A percentile compares a stretch with the other conserved stretches of the same genome.
phyloP scores from a whole-genome alignment of 2,113 vertebrate genomes.

The Arothron firmamentum region DNA sequence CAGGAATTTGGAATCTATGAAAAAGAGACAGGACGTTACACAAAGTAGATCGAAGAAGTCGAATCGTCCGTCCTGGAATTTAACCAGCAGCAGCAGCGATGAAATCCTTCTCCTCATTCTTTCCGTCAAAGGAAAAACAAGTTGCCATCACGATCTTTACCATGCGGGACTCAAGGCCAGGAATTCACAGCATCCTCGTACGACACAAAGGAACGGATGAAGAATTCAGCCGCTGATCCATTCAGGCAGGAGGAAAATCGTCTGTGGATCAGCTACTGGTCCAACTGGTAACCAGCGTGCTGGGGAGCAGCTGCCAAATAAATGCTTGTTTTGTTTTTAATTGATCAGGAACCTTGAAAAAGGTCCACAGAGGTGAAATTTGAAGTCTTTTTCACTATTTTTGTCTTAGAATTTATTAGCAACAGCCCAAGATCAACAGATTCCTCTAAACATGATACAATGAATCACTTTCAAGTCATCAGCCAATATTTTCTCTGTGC shows the following conservation, averaged over 20 bases:
- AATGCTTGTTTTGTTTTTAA: background rate
- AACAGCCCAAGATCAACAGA: no score
- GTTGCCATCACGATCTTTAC: conserved; percentile 23
- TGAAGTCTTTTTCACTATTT: no score
- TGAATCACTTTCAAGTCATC: no score
- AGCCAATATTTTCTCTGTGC: no score
- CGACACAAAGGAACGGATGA: background rate
- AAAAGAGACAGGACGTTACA: background rate
- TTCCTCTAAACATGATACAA: no score
- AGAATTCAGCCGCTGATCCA: background rate
- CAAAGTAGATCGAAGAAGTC: background rate
- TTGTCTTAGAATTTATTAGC: no score
- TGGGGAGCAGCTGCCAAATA: background rate
- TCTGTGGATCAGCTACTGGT: background rate
- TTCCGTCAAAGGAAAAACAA: conserved; percentile 7
- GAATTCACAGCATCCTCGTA: conserved; percentile 60
- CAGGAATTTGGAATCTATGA: background rate
- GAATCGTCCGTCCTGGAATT: conserved; percentile 1
- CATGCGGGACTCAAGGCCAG: conserved; percentile 37
- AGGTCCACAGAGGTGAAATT: no score
- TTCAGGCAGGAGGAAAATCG: background rate
- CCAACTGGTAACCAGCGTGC: background rate
- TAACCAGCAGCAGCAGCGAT: conserved; percentile 4
- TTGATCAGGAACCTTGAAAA: background rate
- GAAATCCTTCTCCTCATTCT: conserved; percentile 13